phyloP scores from a whole-genome alignment of 2,113 vertebrate species.

The Triplophysa siluroides region DNA sequence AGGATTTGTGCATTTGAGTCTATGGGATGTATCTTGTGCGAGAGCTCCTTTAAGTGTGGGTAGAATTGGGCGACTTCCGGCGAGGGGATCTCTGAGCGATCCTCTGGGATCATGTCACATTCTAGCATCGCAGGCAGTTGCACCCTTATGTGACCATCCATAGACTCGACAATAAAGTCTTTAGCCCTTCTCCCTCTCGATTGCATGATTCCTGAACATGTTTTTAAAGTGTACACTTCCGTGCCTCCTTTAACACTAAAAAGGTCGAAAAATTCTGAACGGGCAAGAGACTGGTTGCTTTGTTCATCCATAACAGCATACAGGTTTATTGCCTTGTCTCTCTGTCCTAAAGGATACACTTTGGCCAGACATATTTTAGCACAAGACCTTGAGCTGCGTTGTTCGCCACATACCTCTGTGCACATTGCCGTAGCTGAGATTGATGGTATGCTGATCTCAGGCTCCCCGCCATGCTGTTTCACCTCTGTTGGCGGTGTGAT shows the following conservation, averaged over 20 bases:
- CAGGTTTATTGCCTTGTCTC: neutral
- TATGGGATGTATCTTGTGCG: neutral
- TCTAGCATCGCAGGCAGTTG: neutral
- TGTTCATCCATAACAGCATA: neutral
- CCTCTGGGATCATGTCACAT: conserved; percentile 2
- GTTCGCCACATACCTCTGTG: neutral
- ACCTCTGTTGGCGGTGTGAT: neutral
- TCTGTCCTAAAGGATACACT: neutral
- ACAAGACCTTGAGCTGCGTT: neutral
- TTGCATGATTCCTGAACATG: conserved; percentile 27
- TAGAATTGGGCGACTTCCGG: neutral
- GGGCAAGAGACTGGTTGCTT: neutral
- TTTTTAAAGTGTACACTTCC: neutral
- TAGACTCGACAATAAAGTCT: neutral
- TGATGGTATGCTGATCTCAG: neutral
- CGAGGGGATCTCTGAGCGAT: neutral
- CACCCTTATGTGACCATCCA: neutral
- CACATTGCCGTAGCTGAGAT: neutral
- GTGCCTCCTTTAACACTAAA: conserved; percentile 14
- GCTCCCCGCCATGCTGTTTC: conserved; percentile 14
- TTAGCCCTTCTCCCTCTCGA: neutral
- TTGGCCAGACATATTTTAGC: neutral
- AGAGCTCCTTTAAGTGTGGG: neutral
- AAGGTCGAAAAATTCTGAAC: conserved; percentile 4
- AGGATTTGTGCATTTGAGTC: conserved; percentile 3